These are phyloP conservation scores for Disparrhopalites patrizii DNA, from an alignment of 2,888 invertebrate species.

Conservation along the genomic window DNA sequence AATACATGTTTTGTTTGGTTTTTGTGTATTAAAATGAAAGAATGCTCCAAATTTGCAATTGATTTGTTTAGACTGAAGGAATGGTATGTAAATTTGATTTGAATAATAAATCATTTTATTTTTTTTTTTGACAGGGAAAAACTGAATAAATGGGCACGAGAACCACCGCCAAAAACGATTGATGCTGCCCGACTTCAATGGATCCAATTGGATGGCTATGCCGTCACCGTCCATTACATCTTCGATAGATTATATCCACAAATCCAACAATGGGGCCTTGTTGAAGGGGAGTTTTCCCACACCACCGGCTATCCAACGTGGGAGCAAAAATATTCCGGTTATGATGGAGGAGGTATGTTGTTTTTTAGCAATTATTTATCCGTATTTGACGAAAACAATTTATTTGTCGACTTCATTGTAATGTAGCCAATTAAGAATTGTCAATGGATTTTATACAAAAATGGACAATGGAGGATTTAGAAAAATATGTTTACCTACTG, in stretches of 20 bases:
- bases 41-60: not conserved
- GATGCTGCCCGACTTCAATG: conserved; percentile 28
- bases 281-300: conserved; percentile 9
- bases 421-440: no score
- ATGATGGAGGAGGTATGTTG: conserved; percentile 20
- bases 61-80: no score
- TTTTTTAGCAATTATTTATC: no score
- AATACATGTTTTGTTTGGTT: no score
- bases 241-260: conserved; percentile 22
- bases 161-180: not conserved
- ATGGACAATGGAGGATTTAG: no score
- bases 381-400: no score
- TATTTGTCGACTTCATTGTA: no score
- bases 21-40: no score
- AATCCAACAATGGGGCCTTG: conserved; percentile 22
- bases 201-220: conserved; percentile 29
- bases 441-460: no score
- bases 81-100: no score
- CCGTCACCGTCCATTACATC: conserved; percentile 27
- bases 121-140: conserved; percentile 8
- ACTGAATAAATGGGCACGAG: conserved; percentile 18
- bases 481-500: no score
- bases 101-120: no score
- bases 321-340: not conserved
- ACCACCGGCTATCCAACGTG: conserved; percentile 24